Evolutionary conservation across 2,888 invertebrate genomes (phyloP).

Genomic region (Eudemis profundana): DNA sequence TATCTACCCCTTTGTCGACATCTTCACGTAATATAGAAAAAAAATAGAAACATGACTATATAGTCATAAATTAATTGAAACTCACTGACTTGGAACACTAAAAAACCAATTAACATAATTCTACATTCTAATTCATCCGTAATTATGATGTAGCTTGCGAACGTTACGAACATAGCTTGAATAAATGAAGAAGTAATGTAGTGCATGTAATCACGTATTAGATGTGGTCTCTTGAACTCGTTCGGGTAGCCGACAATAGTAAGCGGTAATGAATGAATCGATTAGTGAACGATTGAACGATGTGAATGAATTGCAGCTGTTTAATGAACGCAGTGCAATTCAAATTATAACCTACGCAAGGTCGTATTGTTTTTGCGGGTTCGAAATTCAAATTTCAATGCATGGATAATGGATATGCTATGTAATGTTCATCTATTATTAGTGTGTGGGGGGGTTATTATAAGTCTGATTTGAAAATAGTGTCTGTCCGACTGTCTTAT

Average conservation of each 20-base stretch:
- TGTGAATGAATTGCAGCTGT: slow-evolving; percentile 48
- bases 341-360: neutral
- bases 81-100: slow-evolving; percentile 44
- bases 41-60: neutral
- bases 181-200: slow-evolving; percentile 20
- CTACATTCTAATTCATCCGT: slow-evolving; percentile 56
- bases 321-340: slow-evolving; percentile 13
- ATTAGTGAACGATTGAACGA: slow-evolving; percentile 57
- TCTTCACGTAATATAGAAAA: neutral
- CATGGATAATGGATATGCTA: too few species aligned
- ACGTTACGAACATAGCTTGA: slow-evolving; percentile 13
- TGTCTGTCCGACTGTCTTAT: too few species aligned
- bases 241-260: slow-evolving; percentile 30
- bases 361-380: neutral
- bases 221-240: slow-evolving; percentile 28
- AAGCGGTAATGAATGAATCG: slow-evolving; percentile 61
- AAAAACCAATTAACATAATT: slow-evolving; percentile 57
- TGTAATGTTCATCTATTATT: too few species aligned
- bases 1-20: neutral
- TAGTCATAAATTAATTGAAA: slow-evolving; percentile 33
- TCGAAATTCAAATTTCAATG: neutral
- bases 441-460: too few species aligned
- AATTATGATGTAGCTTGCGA: slow-evolving; percentile 49
- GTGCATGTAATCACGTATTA: slow-evolving; percentile 42
- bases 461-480: too few species aligned